phyloP scores from a whole-genome alignment of 2,113 vertebrate genomes.

The Tachuris rubrigastra region DNA sequence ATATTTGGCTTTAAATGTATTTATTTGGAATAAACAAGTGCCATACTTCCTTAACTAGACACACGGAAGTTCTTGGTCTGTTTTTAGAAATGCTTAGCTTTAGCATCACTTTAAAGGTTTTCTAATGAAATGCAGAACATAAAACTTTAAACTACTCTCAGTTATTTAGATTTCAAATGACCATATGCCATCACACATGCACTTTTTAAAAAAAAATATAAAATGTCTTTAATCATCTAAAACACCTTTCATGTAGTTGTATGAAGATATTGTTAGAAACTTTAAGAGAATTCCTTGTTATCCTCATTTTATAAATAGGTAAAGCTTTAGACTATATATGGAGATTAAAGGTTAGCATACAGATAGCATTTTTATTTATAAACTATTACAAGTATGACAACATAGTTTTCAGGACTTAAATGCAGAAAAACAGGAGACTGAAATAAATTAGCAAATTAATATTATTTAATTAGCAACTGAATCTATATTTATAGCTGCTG shows the following conservation, averaged over 20 bases:
- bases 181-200: background rate
- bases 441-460: background rate
- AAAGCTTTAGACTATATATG: background rate
- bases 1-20: background rate
- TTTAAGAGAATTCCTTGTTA: background rate
- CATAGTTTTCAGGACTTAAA: background rate
- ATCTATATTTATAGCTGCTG: background rate
- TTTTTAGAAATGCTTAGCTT: background rate
- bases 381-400: background rate
- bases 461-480: background rate
- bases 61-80: background rate
- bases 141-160: background rate
- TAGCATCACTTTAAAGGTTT: background rate
- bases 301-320: background rate
- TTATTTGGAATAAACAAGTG: background rate
- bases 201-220: background rate
- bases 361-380: background rate
- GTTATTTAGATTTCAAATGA: background rate
- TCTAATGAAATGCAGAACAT: background rate
- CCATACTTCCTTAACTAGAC: background rate
- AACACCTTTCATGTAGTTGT: background rate
- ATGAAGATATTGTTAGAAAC: background rate
- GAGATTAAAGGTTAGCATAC: background rate
- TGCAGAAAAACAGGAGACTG: background rate
- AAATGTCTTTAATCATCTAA: background rate